These are phyloP conservation scores for Yoshiicerus persimilis DNA, from an alignment of 1,140 invertebrate species.

Conservation along the genomic window DNA sequence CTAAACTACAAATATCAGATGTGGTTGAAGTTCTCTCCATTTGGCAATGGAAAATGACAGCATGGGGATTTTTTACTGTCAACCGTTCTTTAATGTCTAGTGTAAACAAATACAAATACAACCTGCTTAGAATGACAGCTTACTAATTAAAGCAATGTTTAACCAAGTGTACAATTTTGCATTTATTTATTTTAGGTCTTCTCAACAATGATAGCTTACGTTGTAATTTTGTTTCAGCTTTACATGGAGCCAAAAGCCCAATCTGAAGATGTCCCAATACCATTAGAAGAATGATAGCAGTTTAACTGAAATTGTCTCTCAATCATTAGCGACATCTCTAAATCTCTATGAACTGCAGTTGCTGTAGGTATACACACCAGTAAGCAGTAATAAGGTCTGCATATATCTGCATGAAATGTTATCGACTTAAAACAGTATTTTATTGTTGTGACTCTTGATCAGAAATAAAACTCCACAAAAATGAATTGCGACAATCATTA, in stretches of 20 bases:
- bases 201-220: background rate
- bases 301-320: background rate
- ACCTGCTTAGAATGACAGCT: no score
- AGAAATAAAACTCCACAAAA: background rate
- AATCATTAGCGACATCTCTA: no score
- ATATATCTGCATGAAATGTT: no score
- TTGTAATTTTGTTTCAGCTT: conserved; percentile 31
- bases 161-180: no score
- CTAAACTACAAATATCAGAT: conserved; percentile 30
- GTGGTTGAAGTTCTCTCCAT: conserved; percentile 11
- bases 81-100: conserved; percentile 33
- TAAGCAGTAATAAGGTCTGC: no score
- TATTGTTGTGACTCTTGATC: background rate
- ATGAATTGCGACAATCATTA: background rate
- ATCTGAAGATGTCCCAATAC: background rate
- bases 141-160: no score
- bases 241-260: background rate
- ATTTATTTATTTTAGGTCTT: no score
- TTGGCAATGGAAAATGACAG: conserved; percentile 45
- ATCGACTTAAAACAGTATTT: background rate
- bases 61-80: conserved; percentile 36
- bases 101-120: background rate
- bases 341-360: no score
- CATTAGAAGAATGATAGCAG: background rate
- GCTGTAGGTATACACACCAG: no score